A percentile compares a stretch with the other conserved stretches of the same genome.
These are phyloP conservation scores for Elanoides forficatus DNA, from an alignment of 2,113 vertebrate species.

Conservation along the genomic window DNA sequence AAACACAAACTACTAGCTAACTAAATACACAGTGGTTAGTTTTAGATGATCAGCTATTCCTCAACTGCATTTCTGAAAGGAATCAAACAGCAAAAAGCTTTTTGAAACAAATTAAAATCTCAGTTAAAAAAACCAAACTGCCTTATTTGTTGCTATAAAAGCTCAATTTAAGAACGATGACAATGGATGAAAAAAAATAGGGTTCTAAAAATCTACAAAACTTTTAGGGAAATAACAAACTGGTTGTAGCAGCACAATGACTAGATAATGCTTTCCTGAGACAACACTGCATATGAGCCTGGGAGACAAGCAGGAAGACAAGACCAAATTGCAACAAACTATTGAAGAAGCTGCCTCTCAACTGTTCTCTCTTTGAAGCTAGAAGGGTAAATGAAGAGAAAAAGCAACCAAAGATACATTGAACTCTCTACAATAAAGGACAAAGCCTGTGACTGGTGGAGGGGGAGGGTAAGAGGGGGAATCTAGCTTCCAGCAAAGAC, in stretches of 20 bases:
- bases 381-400: no score
- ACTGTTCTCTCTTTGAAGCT: no score
- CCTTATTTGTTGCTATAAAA: background rate
- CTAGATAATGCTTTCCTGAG: background rate
- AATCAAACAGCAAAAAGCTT: background rate
- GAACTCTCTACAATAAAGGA: slow-evolving; percentile 33
- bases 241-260: no score
- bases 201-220: no score
- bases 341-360: no score
- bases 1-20: background rate
- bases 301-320: no score
- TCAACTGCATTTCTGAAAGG: background rate
- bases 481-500: slow-evolving; percentile 49
- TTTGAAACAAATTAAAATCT: background rate
- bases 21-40: background rate
- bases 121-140: background rate
- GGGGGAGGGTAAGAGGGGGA: background rate
- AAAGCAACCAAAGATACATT: background rate
- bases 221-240: no score
- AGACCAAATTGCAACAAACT: no score
- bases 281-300: no score
- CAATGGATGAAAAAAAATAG: no score
- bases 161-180: no score
- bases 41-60: background rate
- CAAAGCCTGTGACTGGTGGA: background rate